phyloP scores from a whole-genome alignment of 2,888 invertebrate species.

The Nineta flava region DNA sequence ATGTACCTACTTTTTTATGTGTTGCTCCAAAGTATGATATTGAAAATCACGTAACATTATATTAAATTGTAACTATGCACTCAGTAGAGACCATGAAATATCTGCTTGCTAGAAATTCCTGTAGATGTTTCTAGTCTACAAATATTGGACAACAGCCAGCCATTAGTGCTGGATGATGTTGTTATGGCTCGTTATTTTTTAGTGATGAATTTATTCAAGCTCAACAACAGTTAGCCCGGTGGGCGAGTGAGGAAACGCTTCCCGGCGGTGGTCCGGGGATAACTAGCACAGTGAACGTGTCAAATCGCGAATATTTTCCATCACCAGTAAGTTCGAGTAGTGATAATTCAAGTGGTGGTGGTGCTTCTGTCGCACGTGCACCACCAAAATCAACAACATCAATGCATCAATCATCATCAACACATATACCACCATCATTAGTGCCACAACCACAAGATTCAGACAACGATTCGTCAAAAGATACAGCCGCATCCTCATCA shows the following conservation, averaged over 20 bases:
- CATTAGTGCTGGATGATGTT: conserved; percentile 34
- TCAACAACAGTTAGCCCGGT: conserved; percentile 91
- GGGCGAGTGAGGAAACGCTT: conserved; percentile 83
- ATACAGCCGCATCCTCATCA: conserved; percentile 26
- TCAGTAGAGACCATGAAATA: not conserved
- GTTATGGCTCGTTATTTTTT: conserved; percentile 74
- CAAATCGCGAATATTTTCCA: conserved; percentile 38
- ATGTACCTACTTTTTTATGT: too few species aligned
- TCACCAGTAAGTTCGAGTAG: conserved; percentile 35
- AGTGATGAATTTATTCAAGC: conserved; percentile 96
- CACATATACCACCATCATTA: conserved; percentile 24
- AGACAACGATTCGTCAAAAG: conserved; percentile 16
- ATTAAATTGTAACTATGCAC: not conserved
- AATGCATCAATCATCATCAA: conserved; percentile 16
- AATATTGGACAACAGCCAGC: conserved; percentile 15
- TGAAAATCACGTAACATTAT: not conserved
- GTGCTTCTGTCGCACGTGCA: conserved; percentile 23
- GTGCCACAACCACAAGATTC: conserved; percentile 22
- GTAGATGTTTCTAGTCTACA: not conserved
- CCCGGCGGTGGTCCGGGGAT: conserved; percentile 32
- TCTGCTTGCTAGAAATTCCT: not conserved
- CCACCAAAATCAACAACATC: conserved; percentile 15
- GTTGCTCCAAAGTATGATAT: too few species aligned
- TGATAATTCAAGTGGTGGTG: conserved; percentile 37
- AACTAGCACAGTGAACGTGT: conserved; percentile 29